A percentile compares a stretch with the other conserved stretches of the same genome.
Conservation (phyloP, 2,797 vertebrate species). For the Rhinichthys osculus region DNA sequence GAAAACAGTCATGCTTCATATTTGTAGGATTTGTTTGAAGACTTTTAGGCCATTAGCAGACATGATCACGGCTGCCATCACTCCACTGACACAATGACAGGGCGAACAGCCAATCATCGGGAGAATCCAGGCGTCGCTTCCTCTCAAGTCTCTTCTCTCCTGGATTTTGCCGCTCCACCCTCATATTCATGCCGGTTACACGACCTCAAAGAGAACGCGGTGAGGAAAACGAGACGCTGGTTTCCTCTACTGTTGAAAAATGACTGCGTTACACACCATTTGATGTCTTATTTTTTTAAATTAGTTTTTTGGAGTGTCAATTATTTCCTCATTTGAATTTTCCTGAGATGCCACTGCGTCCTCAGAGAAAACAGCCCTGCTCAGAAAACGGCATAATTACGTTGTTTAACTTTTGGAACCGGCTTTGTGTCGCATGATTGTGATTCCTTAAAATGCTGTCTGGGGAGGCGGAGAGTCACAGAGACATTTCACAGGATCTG, state of each 20-base stretch:
- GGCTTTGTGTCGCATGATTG: not conserved
- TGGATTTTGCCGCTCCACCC: too few relatives aligned
- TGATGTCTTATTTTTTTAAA: not conserved
- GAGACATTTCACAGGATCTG: not conserved
- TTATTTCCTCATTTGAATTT: conserved; percentile 22
- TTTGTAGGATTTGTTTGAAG: not conserved
- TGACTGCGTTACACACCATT: not conserved
- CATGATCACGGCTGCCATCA: not conserved
- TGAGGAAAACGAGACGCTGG: not conserved
- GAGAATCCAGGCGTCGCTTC: not conserved
- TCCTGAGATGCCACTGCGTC: not conserved
- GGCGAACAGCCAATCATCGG: not conserved
- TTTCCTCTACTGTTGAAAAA: not conserved
- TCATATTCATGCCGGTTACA: not conserved
- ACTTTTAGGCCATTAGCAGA: not conserved
- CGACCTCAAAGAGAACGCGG: not conserved
- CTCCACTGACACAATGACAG: not conserved
- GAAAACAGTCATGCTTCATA: not conserved
- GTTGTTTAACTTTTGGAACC: not conserved
- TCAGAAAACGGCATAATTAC: not conserved
- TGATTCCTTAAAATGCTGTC: not conserved
- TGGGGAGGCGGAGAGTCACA: not conserved
- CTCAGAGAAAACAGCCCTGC: not conserved
- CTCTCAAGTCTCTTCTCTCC: not conserved
- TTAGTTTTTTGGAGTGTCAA: not conserved